Base-by-base conservation (phyloP, 1,140 invertebrate genomes). In the Scaptomyza pallida region DNA sequence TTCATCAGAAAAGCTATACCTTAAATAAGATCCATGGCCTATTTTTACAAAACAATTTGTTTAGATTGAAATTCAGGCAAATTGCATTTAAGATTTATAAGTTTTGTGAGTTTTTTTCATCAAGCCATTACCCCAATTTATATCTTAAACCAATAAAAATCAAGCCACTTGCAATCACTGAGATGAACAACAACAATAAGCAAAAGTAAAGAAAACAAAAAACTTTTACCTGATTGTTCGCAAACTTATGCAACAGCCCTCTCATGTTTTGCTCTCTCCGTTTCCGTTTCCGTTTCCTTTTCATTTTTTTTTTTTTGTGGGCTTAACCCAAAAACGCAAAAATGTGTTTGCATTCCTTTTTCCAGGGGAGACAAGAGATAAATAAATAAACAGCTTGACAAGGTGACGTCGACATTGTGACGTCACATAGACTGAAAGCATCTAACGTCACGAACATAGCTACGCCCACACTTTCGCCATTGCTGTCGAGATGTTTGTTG, bases 31-130 rank as follows among this genome's bases (percentile, higher is more conserved):
- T n/a, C n/a, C 23, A 5, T 0, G 4, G 26, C 12, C 23, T 6
- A 21, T 8, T 4, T 2, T 13, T 26, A 8, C 2, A 13, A 8
- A 48, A 45, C 5, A 2, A 16, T 41, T 41, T 40, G 5, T 45
- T 35, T 40, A 13, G 43, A 35, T 48, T 13, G 35, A n/a, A 40
- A 65, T 70, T 75, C 79, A 80, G 68, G 55, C 56, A 85, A 86
- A 83, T 85, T 83, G 81, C 80, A 83, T 83, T 80, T 54, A 79
- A 79, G 75, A 83, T 83, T 83, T 83, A 83, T 72, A 65, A 54
- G 21, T 19, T 44, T n/a, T 2, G 13, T 13, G 19, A 23, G 43
- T 12, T 44, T 13, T 65, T 19, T 8, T 15, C 16, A 8, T 13
- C n/a, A 37, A 13, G 19, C 41, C 15, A 37, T 37, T n/a, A n/a